These are phyloP conservation scores for Myodes glareolus DNA, from an alignment of 2,113 vertebrate genomes.

Conservation along the genomic window DNA sequence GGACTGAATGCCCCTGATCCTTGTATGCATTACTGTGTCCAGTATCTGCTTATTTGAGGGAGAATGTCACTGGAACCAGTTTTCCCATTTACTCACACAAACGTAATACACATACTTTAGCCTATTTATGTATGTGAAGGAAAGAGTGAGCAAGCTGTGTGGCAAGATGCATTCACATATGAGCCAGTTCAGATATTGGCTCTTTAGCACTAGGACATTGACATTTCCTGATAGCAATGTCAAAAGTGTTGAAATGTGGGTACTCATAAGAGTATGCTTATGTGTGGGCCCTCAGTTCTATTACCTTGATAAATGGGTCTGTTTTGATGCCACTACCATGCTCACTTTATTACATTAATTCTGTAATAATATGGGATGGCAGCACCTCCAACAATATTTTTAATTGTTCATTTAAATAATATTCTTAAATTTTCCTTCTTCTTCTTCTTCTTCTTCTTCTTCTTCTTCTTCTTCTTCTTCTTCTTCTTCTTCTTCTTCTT, in stretches of 20 bases:
- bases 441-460: too few relatives aligned
- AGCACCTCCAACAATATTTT: neutral
- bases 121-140: neutral
- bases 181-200: neutral
- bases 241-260: neutral
- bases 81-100: neutral
- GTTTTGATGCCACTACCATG: too few relatives aligned
- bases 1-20: neutral
- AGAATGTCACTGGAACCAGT: neutral
- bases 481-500: fast-evolving
- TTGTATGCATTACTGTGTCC: neutral
- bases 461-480: fast-evolving
- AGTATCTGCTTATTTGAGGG: neutral
- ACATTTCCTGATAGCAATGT: neutral
- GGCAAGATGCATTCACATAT: neutral
- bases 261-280: neutral
- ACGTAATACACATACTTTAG: neutral
- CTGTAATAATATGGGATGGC: neutral
- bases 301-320: neutral
- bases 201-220: neutral
- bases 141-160: neutral
- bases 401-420: neutral
- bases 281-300: neutral
- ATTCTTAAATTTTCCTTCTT: neutral
- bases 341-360: neutral